Conservation (phyloP, 2,888 invertebrate genomes). For the Hydraecia micacea region DNA sequence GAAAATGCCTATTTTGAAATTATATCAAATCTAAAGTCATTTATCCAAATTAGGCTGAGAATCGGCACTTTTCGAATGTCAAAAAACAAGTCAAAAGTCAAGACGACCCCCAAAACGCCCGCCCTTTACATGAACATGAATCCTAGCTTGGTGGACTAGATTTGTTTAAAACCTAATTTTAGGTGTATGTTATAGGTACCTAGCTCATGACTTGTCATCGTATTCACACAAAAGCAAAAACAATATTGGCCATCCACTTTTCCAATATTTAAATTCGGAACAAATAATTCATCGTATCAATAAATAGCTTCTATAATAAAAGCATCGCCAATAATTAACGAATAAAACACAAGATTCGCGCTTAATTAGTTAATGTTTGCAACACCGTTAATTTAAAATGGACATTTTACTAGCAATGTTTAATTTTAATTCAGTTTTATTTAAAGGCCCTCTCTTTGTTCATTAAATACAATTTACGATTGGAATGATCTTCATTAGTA, state of each 20-base stretch:
- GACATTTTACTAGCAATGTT: slow-evolving; percentile 48
- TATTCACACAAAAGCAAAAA: neutral
- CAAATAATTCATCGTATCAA: slow-evolving; percentile 8
- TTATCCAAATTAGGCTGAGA: no score
- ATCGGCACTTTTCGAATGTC: no score
- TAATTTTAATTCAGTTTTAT: slow-evolving; percentile 57
- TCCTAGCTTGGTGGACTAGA: neutral
- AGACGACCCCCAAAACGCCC: no score
- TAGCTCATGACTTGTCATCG: neutral
- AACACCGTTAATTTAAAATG: slow-evolving; percentile 54
- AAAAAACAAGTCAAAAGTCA: no score
- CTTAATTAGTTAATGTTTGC: slow-evolving; percentile 59
- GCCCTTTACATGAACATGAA: neutral
- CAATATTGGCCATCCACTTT: neutral
- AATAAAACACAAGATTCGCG: slow-evolving; percentile 48
- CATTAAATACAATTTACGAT: slow-evolving; percentile 57
- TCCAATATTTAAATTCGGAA: slow-evolving; percentile 25
- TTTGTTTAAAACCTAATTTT: neutral
- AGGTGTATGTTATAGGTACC: neutral
- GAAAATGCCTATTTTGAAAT: no score
- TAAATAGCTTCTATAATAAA: slow-evolving; percentile 16
- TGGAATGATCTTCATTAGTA: slow-evolving; percentile 36
- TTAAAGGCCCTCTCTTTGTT: slow-evolving; percentile 40
- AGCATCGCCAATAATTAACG: slow-evolving; percentile 49
- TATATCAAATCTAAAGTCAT: no score